A percentile compares a stretch with the other conserved stretches of the same genome.
These are phyloP conservation scores for Tauraco hartlaubi DNA, from an alignment of 2,797 vertebrate genomes.

Conservation along the genomic window DNA sequence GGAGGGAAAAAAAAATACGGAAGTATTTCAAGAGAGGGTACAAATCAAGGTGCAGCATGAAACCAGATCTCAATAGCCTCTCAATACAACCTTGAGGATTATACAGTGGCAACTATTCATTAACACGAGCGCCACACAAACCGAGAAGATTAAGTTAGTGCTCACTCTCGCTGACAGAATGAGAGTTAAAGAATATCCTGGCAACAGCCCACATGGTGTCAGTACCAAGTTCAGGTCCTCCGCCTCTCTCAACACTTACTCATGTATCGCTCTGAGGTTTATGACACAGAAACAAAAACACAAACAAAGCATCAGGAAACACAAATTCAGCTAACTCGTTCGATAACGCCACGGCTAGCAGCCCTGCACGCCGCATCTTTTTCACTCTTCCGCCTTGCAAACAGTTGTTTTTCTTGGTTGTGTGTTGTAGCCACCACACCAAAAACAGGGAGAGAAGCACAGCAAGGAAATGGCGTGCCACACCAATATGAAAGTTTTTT, in stretches of 20 bases:
- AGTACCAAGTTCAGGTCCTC: not conserved
- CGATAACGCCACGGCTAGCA: not conserved
- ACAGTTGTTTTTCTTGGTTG: not conserved
- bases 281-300: not conserved
- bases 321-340: not conserved
- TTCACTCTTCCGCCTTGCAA: accelerated
- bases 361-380: not conserved
- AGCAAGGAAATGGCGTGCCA: not conserved
- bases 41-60: constrained; percentile 36
- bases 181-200: constrained; percentile 22
- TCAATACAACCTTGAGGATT: not conserved
- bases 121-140: constrained; percentile 8
- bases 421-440: not conserved
- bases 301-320: not conserved
- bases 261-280: not conserved
- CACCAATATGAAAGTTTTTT: not conserved
- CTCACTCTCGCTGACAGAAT: not conserved
- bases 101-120: constrained; percentile 53
- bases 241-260: constrained; percentile 41
- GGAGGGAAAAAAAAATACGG: not conserved
- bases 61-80: constrained; percentile 30
- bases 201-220: constrained; percentile 6
- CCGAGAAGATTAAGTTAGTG: constrained; percentile 31
- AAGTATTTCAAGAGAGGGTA: not conserved
- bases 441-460: not conserved